A percentile compares a stretch with the other conserved stretches of the same genome.
Evolutionary conservation across 2,113 vertebrate genomes (phyloP).

Genomic region (Galbula dea): DNA sequence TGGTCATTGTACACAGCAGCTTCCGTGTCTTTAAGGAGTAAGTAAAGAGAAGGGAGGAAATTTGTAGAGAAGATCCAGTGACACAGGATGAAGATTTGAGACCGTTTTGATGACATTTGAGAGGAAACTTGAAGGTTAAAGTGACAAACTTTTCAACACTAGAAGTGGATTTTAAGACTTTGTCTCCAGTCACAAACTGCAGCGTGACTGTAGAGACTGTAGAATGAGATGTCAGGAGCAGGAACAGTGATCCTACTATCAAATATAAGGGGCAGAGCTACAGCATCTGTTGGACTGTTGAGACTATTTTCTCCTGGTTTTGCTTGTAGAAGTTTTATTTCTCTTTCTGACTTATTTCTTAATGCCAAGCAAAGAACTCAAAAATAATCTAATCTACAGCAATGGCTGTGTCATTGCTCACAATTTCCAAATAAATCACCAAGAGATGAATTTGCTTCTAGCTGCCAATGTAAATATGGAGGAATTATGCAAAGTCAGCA

Average conservation of each 20-base stretch:
- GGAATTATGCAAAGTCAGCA: background rate
- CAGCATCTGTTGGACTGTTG: conserved; percentile 42
- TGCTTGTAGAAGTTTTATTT: conserved; percentile 51
- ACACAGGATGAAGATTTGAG: conserved; percentile 62
- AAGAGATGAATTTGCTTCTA: conserved; percentile 29
- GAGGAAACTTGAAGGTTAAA: conserved; percentile 57
- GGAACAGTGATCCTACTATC: conserved; percentile 33
- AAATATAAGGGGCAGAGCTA: conserved; percentile 34
- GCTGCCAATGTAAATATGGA: background rate
- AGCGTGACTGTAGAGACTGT: conserved; percentile 40
- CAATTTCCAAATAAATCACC: background rate
- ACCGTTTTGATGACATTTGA: conserved; percentile 45
- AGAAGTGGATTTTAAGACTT: conserved; percentile 49
- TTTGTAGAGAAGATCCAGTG: conserved; percentile 63
- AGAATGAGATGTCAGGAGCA: conserved; percentile 46
- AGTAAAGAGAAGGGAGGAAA: conserved; percentile 62
- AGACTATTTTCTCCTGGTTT: conserved; percentile 50
- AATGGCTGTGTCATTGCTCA: conserved; percentile 30
- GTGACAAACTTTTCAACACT: conserved; percentile 44
- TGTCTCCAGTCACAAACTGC: conserved; percentile 47
- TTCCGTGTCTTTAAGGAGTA: conserved; percentile 59
- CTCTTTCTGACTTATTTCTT: conserved; percentile 34
- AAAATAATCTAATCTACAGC: conserved; percentile 2
- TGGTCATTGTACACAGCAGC: conserved; percentile 58
- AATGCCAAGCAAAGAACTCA: conserved; percentile 16